Conservation (phyloP, 2,888 invertebrate species). For the Tuta absoluta region DNA sequence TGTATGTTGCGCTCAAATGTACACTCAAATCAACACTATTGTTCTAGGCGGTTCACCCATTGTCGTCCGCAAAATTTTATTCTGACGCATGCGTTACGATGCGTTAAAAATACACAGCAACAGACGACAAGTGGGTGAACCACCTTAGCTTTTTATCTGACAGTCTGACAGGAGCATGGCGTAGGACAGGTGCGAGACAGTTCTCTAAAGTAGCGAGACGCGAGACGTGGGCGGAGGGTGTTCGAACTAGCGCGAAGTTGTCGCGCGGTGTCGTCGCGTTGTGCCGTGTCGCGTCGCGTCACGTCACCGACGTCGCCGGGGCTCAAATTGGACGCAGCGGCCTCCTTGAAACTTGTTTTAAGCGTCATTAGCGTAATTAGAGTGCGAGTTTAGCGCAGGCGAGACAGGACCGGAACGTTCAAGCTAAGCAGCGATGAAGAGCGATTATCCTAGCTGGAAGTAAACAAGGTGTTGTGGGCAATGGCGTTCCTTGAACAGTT, state of each 20-base stretch:
- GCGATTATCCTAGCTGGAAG: constrained; percentile 7
- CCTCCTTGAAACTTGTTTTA: constrained; percentile 22
- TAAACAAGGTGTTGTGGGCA: not conserved
- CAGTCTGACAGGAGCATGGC: not conserved
- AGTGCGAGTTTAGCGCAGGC: constrained; percentile 8
- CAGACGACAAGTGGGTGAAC: too few relatives aligned
- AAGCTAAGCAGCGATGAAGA: constrained; percentile 10
- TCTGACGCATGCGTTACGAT: too few relatives aligned
- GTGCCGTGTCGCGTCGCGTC: not conserved
- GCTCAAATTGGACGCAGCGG: constrained; percentile 20
- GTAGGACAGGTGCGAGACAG: constrained; percentile 16
- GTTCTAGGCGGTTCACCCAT: too few relatives aligned
- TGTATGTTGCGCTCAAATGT: too few relatives aligned
- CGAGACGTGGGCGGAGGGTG: not conserved
- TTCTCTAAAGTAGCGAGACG: constrained; percentile 4
- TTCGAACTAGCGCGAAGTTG: not conserved
- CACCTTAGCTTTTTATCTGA: not conserved
- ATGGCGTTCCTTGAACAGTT: not conserved
- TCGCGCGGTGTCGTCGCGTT: not conserved
- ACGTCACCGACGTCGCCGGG: not conserved
- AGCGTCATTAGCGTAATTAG: constrained; percentile 22
- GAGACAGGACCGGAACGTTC: not conserved
- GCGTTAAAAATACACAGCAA: too few relatives aligned
- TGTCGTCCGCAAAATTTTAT: too few relatives aligned
- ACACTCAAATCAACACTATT: too few relatives aligned